These are phyloP conservation scores for Ophion slaviceki DNA, from an alignment of 2,888 invertebrate genomes.

Conservation along the genomic window DNA sequence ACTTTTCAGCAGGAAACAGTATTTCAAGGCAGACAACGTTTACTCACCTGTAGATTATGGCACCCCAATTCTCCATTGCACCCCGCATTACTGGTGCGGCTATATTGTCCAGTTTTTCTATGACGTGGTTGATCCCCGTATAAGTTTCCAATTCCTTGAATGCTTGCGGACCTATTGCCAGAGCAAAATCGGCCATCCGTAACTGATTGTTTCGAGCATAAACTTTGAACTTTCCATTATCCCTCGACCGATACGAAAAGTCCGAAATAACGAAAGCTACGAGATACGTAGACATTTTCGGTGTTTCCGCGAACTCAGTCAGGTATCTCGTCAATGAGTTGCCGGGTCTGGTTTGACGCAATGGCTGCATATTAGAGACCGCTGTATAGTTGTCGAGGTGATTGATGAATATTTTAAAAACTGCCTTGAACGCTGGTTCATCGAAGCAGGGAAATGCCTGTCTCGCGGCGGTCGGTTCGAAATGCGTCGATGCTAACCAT, in stretches of 20 bases:
- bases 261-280: constrained; percentile 86
- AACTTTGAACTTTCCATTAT: constrained; percentile 55
- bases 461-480: constrained; percentile 88
- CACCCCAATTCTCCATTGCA: constrained; percentile 98
- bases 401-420: constrained; percentile 87
- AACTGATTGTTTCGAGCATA: constrained; percentile 86
- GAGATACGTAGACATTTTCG: constrained; percentile 85
- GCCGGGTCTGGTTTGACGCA: fast-evolving
- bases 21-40: background rate
- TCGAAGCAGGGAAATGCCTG: constrained; percentile 91
- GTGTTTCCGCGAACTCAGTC: constrained; percentile 70
- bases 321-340: constrained; percentile 32
- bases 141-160: constrained; percentile 89
- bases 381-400: constrained; percentile 83
- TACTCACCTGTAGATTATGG: constrained; percentile 90
- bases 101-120: constrained; percentile 95
- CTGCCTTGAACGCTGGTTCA: constrained; percentile 88
- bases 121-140: constrained; percentile 83
- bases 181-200: constrained; percentile 89
- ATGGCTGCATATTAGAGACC: constrained; percentile 78
- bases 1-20: too few species aligned
- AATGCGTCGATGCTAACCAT: constrained; percentile 88
- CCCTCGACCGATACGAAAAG: constrained; percentile 72
- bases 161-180: constrained; percentile 90
- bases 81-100: constrained; percentile 96